Evolutionary conservation across 2,888 invertebrate genomes (phyloP), one percentile per base, ranked within the genome.

Genomic region (Tuta absoluta): DNA sequence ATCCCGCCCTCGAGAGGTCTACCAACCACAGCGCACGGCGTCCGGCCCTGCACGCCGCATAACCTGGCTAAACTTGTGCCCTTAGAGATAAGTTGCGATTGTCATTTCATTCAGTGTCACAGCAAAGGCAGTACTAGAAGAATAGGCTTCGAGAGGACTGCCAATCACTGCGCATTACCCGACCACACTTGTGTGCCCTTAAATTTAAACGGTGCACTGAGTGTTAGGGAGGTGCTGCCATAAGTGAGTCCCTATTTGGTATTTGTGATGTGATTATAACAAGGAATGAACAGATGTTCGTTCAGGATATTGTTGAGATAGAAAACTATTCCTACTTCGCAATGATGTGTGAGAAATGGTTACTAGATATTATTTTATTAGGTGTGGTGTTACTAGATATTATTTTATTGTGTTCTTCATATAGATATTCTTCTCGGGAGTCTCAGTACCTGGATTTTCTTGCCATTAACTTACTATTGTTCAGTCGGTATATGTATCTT

Each of bases 61-160:
- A 90, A 91, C 72, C 74, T 91, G 67, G 89, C 89, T 17, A 2
- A 17, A 19, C 48, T 48, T 14, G 14, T 48, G 48, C 8, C 48
- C 48, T 48, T 48, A 48, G 19, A n/a, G 48, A 48, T 38, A 38
- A 38, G 38, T 38, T 12, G 12, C 8, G 28, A 28, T 28, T 38
- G 12, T 12, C 38, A 38, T 38, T 8, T 11, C 12, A 11, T 11
- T 38, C 38, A 38, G 38, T 38, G 11, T 8, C 2, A 1, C 8
- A 95, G 96, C 71, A 95, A 96, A 23, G 93, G 66, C 82, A 81
- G 53, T 94, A 95, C 5, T 2, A 79, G 92, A 94, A 60, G 89
- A 91, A 41, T 91, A 91, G 21, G 90, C 89, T 0, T 89, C 94
- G 65, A 92, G 94, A 57, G 92, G 89, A 0, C 89, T 94, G 68